phyloP scores from a whole-genome alignment of 2,797 vertebrate genomes.

The Pipistrellus kuhlii region DNA sequence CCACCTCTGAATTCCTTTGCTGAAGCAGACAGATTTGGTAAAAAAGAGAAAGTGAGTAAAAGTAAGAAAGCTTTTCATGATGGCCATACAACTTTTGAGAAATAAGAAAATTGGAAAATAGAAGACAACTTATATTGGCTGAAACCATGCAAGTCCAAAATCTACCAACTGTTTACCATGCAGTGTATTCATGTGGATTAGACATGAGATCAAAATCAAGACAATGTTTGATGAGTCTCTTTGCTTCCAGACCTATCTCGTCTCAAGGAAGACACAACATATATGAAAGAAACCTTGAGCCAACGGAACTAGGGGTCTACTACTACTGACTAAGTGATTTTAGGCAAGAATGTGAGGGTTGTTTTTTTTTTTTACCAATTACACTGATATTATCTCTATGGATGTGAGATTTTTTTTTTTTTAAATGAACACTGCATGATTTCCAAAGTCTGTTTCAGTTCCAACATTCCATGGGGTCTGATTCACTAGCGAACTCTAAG shows the following conservation, averaged over 20 bases:
- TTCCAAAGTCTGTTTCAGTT: conserved; percentile 19
- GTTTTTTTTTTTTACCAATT: background rate
- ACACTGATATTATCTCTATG: background rate
- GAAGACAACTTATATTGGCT: background rate
- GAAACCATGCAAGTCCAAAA: background rate
- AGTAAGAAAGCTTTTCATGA: background rate
- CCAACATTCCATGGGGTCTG: background rate
- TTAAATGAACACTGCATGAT: background rate
- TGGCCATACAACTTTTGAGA: conserved; percentile 3
- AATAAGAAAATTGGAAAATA: background rate
- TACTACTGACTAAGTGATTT: background rate
- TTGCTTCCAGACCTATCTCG: background rate
- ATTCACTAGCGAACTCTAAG: background rate
- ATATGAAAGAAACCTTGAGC: background rate
- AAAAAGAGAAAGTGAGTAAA: background rate
- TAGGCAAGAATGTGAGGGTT: background rate
- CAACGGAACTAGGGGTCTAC: background rate
- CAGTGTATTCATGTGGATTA: background rate
- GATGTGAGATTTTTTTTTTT: background rate
- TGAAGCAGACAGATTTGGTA: conserved; percentile 11
- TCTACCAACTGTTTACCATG: background rate
- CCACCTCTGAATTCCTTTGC: background rate
- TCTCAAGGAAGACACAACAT: background rate
- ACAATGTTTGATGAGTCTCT: background rate
- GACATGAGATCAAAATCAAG: background rate